Evolutionary conservation across 2,113 vertebrate genomes (phyloP).

Genomic region (Marcusenius ussheri): DNA sequence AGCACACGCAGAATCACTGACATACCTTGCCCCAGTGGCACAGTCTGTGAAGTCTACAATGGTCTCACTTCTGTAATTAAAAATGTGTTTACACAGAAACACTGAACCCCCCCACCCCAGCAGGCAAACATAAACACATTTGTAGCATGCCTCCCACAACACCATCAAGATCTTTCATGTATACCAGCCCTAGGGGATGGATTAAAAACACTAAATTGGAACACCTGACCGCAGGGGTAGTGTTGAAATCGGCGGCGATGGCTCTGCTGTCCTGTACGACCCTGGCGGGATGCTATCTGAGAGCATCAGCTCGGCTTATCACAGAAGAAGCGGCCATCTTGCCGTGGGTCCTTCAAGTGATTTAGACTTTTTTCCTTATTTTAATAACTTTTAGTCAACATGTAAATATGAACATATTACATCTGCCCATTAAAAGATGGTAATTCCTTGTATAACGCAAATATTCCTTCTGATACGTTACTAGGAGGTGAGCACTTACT

Average conservation of each 20-base stretch:
- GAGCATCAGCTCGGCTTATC: not conserved
- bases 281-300: not conserved
- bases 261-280: not conserved
- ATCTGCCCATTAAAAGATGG: not conserved
- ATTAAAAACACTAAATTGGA: slow-evolving; percentile 9
- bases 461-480: not conserved
- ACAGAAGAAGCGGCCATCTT: not conserved
- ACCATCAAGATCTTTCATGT: not conserved
- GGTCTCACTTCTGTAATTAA: not conserved
- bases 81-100: not conserved
- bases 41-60: not conserved
- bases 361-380: not conserved
- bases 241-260: not conserved
- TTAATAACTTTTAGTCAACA: not conserved
- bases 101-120: not conserved
- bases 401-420: not conserved
- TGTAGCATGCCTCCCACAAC: not conserved
- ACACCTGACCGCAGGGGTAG: not conserved
- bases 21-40: not conserved
- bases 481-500: not conserved
- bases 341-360: not conserved
- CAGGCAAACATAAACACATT: not conserved
- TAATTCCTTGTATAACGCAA: not conserved
- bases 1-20: not conserved
- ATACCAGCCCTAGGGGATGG: not conserved